These are phyloP conservation scores for Mellilla xanthometata DNA, from an alignment of 2,888 invertebrate species.

Conservation along the genomic window DNA sequence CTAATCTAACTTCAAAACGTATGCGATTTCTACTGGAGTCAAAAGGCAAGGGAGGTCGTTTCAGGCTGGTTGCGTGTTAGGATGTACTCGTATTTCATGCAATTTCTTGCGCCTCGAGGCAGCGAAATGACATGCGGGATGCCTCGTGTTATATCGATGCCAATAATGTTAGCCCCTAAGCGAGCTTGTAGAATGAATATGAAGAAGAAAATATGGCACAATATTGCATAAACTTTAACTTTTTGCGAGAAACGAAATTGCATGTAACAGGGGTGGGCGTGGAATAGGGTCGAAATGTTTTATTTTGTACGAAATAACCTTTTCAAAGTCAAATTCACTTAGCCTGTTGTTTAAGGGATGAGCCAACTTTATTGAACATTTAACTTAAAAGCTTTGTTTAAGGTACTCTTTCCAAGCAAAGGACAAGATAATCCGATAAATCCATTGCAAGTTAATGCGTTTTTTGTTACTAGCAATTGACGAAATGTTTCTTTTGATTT, in stretches of 20 bases:
- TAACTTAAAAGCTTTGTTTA: slow-evolving; percentile 17
- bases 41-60: slow-evolving; percentile 36
- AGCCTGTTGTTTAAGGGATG: slow-evolving; percentile 6
- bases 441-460: slow-evolving; percentile 36
- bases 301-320: background rate
- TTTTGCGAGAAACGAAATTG: slow-evolving; percentile 8
- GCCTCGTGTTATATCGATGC: slow-evolving; percentile 61
- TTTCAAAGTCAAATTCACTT: slow-evolving; percentile 6
- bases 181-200: slow-evolving; percentile 45
- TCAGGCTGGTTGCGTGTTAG: slow-evolving; percentile 45
- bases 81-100: slow-evolving; percentile 59
- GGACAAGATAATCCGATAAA: slow-evolving; percentile 35
- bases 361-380: slow-evolving; percentile 12
- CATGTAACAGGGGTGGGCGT: background rate
- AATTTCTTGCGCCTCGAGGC: slow-evolving; percentile 75
- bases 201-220: slow-evolving; percentile 31
- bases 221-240: slow-evolving; percentile 19
- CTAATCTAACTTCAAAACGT: slow-evolving; percentile 22
- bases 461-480: slow-evolving; percentile 6
- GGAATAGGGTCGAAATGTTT: background rate
- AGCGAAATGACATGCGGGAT: slow-evolving; percentile 69
- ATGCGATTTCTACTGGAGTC: slow-evolving; percentile 8
- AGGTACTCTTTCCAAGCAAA: slow-evolving; percentile 23
- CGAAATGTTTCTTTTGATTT: too few relatives aligned
- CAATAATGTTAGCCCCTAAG: slow-evolving; percentile 58